A percentile compares a stretch with the other conserved stretches of the same genome.
phyloP scores from a whole-genome alignment of 2,797 vertebrate genomes.

The Myiotriccus ornatus region DNA sequence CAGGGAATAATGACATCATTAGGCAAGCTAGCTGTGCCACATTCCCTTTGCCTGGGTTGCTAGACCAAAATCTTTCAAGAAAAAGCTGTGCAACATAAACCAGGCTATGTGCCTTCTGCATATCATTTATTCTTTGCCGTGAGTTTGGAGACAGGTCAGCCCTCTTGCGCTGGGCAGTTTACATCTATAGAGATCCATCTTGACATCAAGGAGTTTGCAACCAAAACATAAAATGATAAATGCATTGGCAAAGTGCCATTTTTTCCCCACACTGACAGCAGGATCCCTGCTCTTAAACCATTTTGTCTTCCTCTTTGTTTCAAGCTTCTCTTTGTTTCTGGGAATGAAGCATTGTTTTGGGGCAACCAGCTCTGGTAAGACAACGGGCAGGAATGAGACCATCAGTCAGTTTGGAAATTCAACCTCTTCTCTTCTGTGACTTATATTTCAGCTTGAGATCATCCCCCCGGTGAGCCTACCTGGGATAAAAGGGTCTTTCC shows the following conservation, averaged over 20 bases:
- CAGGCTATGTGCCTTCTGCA: not conserved
- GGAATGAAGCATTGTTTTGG: not conserved
- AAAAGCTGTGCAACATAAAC: not conserved
- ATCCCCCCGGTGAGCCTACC: not conserved
- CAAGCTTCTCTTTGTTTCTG: not conserved
- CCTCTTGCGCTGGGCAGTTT: not conserved
- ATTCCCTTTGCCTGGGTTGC: not conserved
- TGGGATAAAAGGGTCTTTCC: slow-evolving; percentile 70
- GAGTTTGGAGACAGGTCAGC: not conserved
- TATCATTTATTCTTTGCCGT: not conserved
- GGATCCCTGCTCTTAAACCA: not conserved
- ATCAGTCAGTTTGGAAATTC: not conserved
- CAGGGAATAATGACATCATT: not conserved
- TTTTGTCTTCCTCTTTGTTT: not conserved
- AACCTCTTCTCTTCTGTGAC: not conserved
- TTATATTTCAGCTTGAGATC: not conserved
- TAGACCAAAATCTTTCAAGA: not conserved
- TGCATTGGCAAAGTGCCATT: not conserved
- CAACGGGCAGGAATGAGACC: not conserved
- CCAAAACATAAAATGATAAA: not conserved
- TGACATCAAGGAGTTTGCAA: not conserved
- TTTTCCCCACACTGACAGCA: rapidly evolving
- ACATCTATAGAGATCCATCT: not conserved
- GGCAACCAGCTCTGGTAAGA: not conserved
- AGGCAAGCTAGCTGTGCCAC: not conserved